These are phyloP conservation scores for Eretmochelys imbricata DNA, from an alignment of 2,113 vertebrate species.

Conservation along the genomic window DNA sequence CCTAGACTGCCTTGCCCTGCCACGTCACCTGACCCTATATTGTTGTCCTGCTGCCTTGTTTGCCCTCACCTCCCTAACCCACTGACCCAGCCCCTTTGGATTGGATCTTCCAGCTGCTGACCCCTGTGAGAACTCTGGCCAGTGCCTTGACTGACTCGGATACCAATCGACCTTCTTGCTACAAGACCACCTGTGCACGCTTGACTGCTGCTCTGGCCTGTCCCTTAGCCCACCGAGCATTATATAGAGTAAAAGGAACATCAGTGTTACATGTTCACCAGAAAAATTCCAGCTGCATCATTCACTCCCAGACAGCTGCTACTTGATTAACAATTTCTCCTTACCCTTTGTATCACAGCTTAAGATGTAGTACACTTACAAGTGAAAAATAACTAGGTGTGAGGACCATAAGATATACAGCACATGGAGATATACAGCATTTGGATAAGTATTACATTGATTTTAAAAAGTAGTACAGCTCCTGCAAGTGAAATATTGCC, in stretches of 20 bases:
- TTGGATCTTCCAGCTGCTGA: background rate
- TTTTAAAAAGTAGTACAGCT: constrained; percentile 20
- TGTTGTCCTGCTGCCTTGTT: background rate
- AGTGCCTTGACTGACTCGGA: background rate
- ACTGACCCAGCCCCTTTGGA: background rate
- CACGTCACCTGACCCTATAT: background rate
- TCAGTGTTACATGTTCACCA: background rate
- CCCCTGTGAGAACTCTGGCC: background rate
- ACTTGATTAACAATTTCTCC: background rate
- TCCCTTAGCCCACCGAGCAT: background rate
- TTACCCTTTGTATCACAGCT: background rate
- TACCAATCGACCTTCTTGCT: background rate
- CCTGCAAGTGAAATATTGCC: constrained; percentile 12
- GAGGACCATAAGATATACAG: constrained; percentile 21
- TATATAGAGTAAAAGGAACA: background rate
- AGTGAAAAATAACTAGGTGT: constrained; percentile 30
- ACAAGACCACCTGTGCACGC: background rate
- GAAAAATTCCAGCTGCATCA: constrained; percentile 15
- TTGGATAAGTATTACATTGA: constrained; percentile 37
- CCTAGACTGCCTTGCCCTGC: background rate
- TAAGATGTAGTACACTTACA: constrained; percentile 8
- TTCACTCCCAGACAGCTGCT: background rate
- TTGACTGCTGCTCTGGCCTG: background rate
- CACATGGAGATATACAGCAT: constrained; percentile 39
- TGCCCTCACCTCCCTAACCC: background rate